Percentiles rank a stretch among this genome's conserved stretches.
Conservation (phyloP, 2,888 invertebrate species). For the Periphyllus acericola region DNA sequence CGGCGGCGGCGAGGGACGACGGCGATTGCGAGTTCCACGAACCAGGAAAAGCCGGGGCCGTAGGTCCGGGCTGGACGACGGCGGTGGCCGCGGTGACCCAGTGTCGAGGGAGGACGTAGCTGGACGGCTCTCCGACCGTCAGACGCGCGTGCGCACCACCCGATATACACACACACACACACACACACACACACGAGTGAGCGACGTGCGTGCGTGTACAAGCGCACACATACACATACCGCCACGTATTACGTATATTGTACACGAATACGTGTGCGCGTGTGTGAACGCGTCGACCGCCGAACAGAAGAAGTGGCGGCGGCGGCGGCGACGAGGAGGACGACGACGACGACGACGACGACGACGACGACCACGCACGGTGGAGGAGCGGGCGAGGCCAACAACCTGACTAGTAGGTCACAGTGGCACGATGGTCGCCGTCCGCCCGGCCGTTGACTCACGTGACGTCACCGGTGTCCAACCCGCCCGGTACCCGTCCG, state of each 20-base stretch:
- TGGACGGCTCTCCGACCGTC: neutral
- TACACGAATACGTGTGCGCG: neutral
- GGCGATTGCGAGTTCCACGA: conserved; percentile 54
- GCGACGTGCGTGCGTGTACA: neutral
- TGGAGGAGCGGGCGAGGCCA: conserved; percentile 55
- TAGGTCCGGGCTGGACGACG: conserved; percentile 39
- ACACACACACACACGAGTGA: too few species aligned
- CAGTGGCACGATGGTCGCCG: conserved; percentile 60
- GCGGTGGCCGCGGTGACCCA: conserved; percentile 41
- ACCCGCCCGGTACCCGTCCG: conserved; percentile 15
- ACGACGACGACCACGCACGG: neutral
- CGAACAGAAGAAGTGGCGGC: neutral
- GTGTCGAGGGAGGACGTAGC: conserved; percentile 59
- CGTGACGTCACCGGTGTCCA: conserved; percentile 57
- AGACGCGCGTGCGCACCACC: conserved; percentile 22
- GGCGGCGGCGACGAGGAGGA: neutral
- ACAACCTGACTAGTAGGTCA: conserved; percentile 62
- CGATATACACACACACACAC: neutral
- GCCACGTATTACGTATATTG: neutral
- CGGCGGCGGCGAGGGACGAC: conserved; percentile 41
- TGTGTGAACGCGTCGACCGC: conserved; percentile 32
- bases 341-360: neutral
- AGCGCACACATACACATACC: neutral
- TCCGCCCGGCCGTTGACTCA: conserved; percentile 61
- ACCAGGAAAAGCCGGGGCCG: conserved; percentile 56